These are phyloP conservation scores for Moxostoma hubbsi DNA, from an alignment of 2,797 vertebrate species.

Conservation along the genomic window DNA sequence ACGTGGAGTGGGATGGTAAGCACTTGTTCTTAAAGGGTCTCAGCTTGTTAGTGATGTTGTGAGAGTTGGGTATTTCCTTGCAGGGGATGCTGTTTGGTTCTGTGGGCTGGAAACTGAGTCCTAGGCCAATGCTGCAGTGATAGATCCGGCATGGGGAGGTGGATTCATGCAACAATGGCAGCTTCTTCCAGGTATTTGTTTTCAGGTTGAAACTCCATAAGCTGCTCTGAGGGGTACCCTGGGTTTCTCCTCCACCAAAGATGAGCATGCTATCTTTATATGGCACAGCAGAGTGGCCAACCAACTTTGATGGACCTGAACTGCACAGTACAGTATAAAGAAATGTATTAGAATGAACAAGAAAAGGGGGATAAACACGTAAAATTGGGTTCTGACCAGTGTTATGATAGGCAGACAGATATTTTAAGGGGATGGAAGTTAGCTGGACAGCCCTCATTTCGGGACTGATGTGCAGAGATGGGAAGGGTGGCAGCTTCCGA, in stretches of 20 bases:
- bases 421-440: too few species aligned
- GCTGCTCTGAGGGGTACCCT: constrained; percentile 67
- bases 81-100: background rate
- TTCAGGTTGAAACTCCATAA: constrained; percentile 83
- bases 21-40: constrained; percentile 72
- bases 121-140: constrained; percentile 81
- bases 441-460: too few species aligned
- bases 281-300: constrained; percentile 81
- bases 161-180: constrained; percentile 64
- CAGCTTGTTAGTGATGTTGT: constrained; percentile 42
- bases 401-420: too few species aligned
- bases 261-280: constrained; percentile 84
- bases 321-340: constrained; percentile 65
- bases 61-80: constrained; percentile 26
- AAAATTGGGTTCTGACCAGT: background rate
- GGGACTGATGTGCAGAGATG: too few species aligned
- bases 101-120: constrained; percentile 69
- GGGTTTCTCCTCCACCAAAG: constrained; percentile 82
- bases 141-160: constrained; percentile 77
- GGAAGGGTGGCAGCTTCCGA: too few species aligned
- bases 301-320: constrained; percentile 81
- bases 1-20: constrained; percentile 66
- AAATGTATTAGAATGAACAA: background rate
- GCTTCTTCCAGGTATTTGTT: constrained; percentile 77
- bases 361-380: background rate